phyloP scores from a whole-genome alignment of 2,888 invertebrate genomes.

The Rutpela maculata region DNA sequence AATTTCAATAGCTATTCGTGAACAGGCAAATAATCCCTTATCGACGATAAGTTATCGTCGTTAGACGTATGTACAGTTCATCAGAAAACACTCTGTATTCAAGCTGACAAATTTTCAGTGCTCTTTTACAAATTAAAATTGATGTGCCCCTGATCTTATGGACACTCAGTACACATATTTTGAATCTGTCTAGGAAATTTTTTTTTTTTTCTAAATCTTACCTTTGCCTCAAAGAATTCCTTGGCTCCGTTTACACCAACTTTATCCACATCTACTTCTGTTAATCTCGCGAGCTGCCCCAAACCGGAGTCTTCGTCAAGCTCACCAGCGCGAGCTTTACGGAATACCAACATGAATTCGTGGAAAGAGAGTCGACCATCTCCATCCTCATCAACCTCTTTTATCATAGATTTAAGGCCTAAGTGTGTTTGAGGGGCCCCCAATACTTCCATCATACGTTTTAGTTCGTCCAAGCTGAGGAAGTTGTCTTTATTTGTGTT shows the following conservation, averaged over 20 bases:
- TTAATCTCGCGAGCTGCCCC: conserved; percentile 88
- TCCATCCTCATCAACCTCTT: conserved; percentile 91
- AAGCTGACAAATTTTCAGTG: too few species aligned
- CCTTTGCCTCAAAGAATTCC: conserved; percentile 96
- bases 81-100: too few species aligned
- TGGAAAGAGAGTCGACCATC: conserved; percentile 93
- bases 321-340: conserved; percentile 95
- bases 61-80: too few species aligned
- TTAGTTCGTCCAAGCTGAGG: conserved; percentile 92
- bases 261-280: conserved; percentile 94
- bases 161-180: too few species aligned
- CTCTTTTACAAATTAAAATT: too few species aligned
- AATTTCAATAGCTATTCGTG: too few species aligned
- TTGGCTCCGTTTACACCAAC: conserved; percentile 97
- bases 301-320: conserved; percentile 91
- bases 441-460: conserved; percentile 97
- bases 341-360: conserved; percentile 88
- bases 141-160: too few species aligned
- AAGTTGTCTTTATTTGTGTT: conserved; percentile 93
- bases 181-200: too few species aligned
- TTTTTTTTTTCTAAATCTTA: conserved; percentile 68
- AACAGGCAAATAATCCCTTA: too few species aligned
- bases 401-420: conserved; percentile 95
- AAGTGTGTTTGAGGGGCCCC: conserved; percentile 97
- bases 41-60: too few species aligned